These are phyloP conservation scores for Andrena camellia DNA, from an alignment of 2,888 invertebrate genomes.

Conservation along the genomic window DNA sequence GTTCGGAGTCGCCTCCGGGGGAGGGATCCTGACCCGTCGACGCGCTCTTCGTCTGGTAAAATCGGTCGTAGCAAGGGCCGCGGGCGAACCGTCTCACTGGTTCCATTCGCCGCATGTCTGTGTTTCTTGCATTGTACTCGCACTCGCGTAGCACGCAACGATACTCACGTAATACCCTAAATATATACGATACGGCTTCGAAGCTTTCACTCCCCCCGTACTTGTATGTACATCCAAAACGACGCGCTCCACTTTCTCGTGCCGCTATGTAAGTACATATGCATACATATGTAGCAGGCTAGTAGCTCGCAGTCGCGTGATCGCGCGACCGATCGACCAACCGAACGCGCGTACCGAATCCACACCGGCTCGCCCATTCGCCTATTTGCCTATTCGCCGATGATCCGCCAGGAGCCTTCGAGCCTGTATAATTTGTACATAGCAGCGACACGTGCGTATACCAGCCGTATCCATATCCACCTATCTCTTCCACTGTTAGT, in stretches of 20 bases:
- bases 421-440: conserved; percentile 52
- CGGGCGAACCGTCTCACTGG: conserved; percentile 23
- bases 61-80: conserved; percentile 1
- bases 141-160: conserved; percentile 48
- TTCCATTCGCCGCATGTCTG: conserved; percentile 35
- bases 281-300: neutral
- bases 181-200: conserved; percentile 46
- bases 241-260: conserved; percentile 14
- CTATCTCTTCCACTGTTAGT: conserved; percentile 28
- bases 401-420: neutral
- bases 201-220: conserved; percentile 44
- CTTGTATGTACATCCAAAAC: conserved; percentile 36
- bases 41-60: neutral
- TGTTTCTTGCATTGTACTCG: conserved; percentile 38
- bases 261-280: neutral
- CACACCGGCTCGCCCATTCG: neutral
- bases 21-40: neutral
- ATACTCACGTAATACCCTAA: conserved; percentile 39
- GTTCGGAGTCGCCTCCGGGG: neutral
- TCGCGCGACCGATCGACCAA: conserved; percentile 13
- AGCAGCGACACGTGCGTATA: conserved; percentile 42
- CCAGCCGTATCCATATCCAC: conserved; percentile 36
- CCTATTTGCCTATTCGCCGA: neutral
- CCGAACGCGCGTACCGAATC: neutral
- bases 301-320: conserved; percentile 26